Evolutionary conservation across 2,888 invertebrate species (phyloP), one percentile per base, ranked within the genome.

Genomic region (Blastobasis lacticolella): DNA sequence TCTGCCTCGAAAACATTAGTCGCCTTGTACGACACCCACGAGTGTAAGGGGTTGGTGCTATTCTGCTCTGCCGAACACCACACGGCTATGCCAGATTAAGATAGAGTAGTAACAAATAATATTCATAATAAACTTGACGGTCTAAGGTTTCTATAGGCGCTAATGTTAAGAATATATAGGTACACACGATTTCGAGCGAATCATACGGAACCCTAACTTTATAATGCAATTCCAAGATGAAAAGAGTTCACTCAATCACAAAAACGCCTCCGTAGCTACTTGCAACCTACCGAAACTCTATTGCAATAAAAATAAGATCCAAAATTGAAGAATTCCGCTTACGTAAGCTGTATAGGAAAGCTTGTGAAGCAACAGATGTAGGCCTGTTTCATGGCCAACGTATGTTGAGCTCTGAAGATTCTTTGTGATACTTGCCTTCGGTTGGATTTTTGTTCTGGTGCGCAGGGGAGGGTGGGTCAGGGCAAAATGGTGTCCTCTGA

Each of bases 371-470:
- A 60, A 64, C 71, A 70, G 72, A 78, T 76, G 75, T 78, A 73
- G 76, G 69, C 64, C 75, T 23, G 68, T 52, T 40, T 42, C 57
- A 60, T 60, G 63, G 60, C 77, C 77, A 70, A 50, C 60, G 40
- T 68, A 60, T 37, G 45, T 55, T 64, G 77, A 62, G 49, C 77
- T 63, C 51, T 69, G 63, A 65, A 67, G 62, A 62, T 65, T 72
- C 86, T 85, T 85, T 85, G 85, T 85, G 71, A 65, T 51, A 57
- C 60, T 55, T 62, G 54, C 54, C 55, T 64, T 69, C 66, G 57
- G 59, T 69, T 57, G 60, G 59, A 59, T 68, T 52, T 54, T 50
- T 58, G 62, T 63, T 57, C 45, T 57, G 49, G 38, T 4, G 61
- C 55, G 68, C 63, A 75, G 68, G 72, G 69, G 60, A 64, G 56